These are phyloP conservation scores for Scaptomyza pallida DNA, from an alignment of 1,140 invertebrate species.

Conservation along the genomic window DNA sequence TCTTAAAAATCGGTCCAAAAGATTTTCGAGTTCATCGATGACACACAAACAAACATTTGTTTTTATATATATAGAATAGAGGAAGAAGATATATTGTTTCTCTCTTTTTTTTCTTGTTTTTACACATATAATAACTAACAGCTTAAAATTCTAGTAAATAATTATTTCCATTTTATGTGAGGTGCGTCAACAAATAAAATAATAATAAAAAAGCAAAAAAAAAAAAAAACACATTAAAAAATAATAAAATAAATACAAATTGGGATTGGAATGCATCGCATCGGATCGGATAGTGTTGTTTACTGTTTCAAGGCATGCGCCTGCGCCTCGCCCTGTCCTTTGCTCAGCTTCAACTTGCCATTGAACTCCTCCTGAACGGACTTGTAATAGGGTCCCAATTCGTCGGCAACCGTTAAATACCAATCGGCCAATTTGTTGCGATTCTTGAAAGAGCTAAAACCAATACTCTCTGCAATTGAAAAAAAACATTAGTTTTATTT, in stretches of 20 bases:
- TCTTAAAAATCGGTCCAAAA: no score
- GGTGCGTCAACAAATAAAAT: neutral
- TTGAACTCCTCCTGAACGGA: conserved; percentile 68
- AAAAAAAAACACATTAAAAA: conserved; percentile 3
- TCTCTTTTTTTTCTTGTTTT: neutral
- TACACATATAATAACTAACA: conserved; percentile 6
- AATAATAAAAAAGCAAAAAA: neutral
- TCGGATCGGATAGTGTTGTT: neutral
- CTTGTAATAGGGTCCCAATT: conserved; percentile 84
- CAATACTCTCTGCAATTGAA: conserved; percentile 85
- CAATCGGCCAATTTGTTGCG: conserved; percentile 87
- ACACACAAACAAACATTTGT: no score
- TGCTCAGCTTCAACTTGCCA: conserved; percentile 61
- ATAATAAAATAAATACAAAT: conserved; percentile 33
- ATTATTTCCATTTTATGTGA: neutral
- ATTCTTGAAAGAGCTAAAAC: conserved; percentile 86
- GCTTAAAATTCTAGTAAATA: conserved; percentile 1
- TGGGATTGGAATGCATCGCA: no score
- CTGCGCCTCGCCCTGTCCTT: conserved; percentile 56
- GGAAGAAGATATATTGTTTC: no score
- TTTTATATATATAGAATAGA: neutral
- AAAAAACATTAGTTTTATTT: neutral
- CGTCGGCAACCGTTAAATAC: conserved; percentile 86
- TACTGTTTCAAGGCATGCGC: conserved; percentile 54
- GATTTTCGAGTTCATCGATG: no score